These are phyloP conservation scores for Plebejus argus DNA, from an alignment of 2,888 invertebrate species.

Conservation along the genomic window DNA sequence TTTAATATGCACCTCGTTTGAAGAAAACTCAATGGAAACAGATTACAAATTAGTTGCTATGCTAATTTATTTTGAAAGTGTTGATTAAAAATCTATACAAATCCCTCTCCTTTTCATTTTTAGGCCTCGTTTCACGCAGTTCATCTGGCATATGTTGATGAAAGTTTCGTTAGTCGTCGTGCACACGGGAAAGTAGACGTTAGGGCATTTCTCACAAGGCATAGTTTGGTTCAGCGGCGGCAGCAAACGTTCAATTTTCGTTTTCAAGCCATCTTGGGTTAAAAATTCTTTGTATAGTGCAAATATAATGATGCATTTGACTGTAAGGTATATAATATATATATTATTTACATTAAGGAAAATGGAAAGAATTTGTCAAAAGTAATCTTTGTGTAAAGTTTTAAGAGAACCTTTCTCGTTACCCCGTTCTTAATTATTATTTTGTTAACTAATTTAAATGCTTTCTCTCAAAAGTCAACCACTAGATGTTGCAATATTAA, in stretches of 20 bases:
- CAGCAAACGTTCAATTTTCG: constrained; percentile 34
- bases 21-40: too few relatives aligned
- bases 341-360: neutral
- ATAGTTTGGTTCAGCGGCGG: constrained; percentile 41
- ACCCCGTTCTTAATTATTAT: neutral
- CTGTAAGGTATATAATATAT: constrained; percentile 28
- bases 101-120: constrained; percentile 43
- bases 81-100: constrained; percentile 45
- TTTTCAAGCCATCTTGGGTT: constrained; percentile 32
- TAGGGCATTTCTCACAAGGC: constrained; percentile 45
- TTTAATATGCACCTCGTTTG: too few relatives aligned
- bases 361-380: neutral
- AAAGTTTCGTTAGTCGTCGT: constrained; percentile 46
- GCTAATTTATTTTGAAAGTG: neutral
- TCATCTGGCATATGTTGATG: constrained; percentile 47
- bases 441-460: neutral
- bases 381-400: too few relatives aligned
- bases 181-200: constrained; percentile 52
- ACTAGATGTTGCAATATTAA: neutral
- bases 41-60: too few relatives aligned
- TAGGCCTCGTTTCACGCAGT: constrained; percentile 40
- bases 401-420: neutral
- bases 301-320: constrained; percentile 27
- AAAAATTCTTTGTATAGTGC: constrained; percentile 24
- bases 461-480: too few relatives aligned